phyloP scores from a whole-genome alignment of 2,888 invertebrate species.

The Pristionchus fissidentatus region DNA sequence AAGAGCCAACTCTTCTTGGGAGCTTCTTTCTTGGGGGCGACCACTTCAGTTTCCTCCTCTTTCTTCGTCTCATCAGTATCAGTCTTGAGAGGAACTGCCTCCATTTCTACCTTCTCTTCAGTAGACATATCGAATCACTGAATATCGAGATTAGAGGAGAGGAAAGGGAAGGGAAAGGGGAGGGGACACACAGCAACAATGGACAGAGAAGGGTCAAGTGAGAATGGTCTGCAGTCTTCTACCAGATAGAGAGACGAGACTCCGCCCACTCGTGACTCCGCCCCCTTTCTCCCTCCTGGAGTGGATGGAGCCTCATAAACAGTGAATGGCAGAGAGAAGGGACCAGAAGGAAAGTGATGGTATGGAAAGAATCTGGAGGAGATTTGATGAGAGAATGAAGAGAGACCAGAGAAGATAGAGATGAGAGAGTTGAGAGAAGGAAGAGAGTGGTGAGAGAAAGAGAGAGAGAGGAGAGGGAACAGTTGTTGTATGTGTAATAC shows the following conservation, averaged over 20 bases:
- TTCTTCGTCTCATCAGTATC: constrained; percentile 60
- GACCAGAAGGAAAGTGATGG: constrained; percentile 18
- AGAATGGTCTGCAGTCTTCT: constrained; percentile 34
- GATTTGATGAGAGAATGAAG: neutral
- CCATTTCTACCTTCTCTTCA: constrained; percentile 63
- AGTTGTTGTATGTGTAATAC: constrained; percentile 14
- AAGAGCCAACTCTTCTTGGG: constrained; percentile 55
- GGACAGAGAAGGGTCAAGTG: constrained; percentile 22
- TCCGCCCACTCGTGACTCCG: constrained; percentile 29
- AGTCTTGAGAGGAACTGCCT: constrained; percentile 68
- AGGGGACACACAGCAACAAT: constrained; percentile 1
- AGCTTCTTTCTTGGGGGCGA: constrained; percentile 46
- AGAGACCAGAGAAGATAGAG: constrained; percentile 8
- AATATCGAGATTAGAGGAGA: neutral
- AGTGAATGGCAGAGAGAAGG: constrained; percentile 7
- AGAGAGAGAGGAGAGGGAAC: neutral
- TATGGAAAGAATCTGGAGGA: constrained; percentile 1
- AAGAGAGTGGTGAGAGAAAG: neutral
- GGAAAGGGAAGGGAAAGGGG: neutral
- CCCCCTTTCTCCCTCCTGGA: constrained; percentile 29
- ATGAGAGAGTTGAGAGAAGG: neutral
- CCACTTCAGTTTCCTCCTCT: constrained; percentile 52
- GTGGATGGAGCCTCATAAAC: constrained; percentile 42
- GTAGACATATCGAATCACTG: constrained; percentile 50
- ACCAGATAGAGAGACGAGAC: constrained; percentile 12